Evolutionary conservation across 2,888 invertebrate species (phyloP), one percentile per base, ranked within the genome.

Genomic region (Apomyelois bistriatella): DNA sequence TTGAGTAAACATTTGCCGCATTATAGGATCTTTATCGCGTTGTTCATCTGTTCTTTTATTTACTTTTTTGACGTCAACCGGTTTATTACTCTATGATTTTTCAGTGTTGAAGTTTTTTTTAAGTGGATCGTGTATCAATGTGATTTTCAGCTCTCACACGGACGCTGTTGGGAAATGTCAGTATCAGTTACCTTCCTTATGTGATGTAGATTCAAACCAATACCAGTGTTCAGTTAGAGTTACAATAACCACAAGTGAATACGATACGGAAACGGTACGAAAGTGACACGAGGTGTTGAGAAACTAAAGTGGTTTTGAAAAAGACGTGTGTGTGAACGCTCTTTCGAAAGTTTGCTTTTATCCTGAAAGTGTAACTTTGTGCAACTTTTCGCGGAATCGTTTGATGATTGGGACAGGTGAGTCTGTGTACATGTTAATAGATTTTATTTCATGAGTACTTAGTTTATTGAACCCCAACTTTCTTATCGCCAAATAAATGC

Each of bases 181-280:
- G 81, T 84, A 82, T 85, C 79, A 63, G 77, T 86, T 86, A 83
- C 85, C 80, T 86, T 84, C 82, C 85, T 78, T 75, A 74, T 85
- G 84, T 78, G 77, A 82, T 83, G 79, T 78, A 76, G 75, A 73
- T 81, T 80, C 76, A 74, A 75, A 75, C 73, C 69, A 75, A 76
- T 73, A 76, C 73, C 68, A 83, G 85, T 84, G 85, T 76, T 75
- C 76, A 80, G 83, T 83, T 85, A 76, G 80, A 82, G 72, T 87
- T 86, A 86, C 86, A 77, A 74, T 76, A 81, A 89, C 89, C 89
- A 81, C 89, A 88, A 85, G 83, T 83, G 82, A 81, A 85, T 82
- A 73, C 79, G 84, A 86, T 85, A 76, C 71, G 74, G 76, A 72
- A 77, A 82, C 81, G 68, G 70, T 75, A 77, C 76, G 85, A 88